A percentile compares a stretch with the other conserved stretches of the same genome.
Evolutionary conservation across 2,888 invertebrate species (phyloP).

Genomic region (Helobdella robusta): DNA sequence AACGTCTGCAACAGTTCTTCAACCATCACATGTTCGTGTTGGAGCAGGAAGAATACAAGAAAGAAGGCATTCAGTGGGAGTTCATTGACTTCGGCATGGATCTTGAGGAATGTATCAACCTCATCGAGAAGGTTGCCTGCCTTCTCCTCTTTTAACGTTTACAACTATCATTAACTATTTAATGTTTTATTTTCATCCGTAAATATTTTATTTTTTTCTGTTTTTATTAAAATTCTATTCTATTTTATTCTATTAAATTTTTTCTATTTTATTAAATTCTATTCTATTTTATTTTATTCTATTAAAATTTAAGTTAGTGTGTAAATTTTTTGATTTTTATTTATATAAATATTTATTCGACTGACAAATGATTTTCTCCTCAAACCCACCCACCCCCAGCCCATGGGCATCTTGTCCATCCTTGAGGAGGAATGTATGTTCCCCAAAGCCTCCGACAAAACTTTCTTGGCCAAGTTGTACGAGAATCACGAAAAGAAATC

Average conservation of each 20-base stretch:
- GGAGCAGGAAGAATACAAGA: slow-evolving; percentile 91
- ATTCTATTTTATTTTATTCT: background rate
- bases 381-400: slow-evolving; percentile 56
- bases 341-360: too few relatives aligned
- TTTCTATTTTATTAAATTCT: background rate
- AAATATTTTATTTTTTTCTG: background rate
- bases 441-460: slow-evolving; percentile 94
- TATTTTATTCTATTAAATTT: too few relatives aligned
- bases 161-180: background rate
- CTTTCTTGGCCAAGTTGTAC: slow-evolving; percentile 96
- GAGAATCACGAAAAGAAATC: slow-evolving; percentile 87
- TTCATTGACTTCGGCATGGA: slow-evolving; percentile 98
- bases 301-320: background rate
- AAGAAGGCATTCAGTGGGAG: slow-evolving; percentile 84
- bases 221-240: background rate
- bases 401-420: slow-evolving; percentile 99
- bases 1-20: slow-evolving; percentile 95
- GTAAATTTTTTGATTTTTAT: slow-evolving; percentile 2
- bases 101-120: slow-evolving; percentile 85
- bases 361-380: too few relatives aligned
- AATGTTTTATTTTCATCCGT: background rate
- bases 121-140: slow-evolving; percentile 52
- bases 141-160: background rate
- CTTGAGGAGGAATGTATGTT: slow-evolving; percentile 99
- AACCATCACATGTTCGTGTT: slow-evolving; percentile 95